phyloP scores from a whole-genome alignment of 1,140 invertebrate genomes.

The Papilio aristodemus region DNA sequence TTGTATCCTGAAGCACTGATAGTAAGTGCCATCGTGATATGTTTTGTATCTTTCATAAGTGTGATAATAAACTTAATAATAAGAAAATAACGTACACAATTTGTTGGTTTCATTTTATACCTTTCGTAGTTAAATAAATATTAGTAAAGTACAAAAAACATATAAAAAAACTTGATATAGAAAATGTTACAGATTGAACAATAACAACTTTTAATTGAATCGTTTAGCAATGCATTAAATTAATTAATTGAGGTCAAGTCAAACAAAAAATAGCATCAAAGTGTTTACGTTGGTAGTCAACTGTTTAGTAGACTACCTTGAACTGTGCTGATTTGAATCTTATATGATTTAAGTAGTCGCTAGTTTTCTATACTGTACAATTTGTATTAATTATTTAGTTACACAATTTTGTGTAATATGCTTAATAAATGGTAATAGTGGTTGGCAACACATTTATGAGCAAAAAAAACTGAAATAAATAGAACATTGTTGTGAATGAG shows the following conservation, averaged over 20 bases:
- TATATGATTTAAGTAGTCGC: neutral
- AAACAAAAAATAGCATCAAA: neutral
- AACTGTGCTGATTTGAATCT: conserved; percentile 1
- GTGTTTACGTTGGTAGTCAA: no score
- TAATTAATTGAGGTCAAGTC: conserved; percentile 19
- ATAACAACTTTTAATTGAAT: conserved; percentile 3
- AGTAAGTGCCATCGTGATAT: conserved; percentile 79
- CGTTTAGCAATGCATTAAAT: neutral
- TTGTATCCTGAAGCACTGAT: conserved; percentile 73
- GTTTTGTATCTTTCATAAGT: conserved; percentile 78
- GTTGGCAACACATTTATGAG: no score
- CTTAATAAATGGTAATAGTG: no score
- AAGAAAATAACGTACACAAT: conserved; percentile 56
- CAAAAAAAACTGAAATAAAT: no score
- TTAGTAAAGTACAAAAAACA: no score
- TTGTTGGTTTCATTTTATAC: conserved; percentile 49
- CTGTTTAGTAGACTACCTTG: conserved; percentile 13
- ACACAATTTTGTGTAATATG: no score
- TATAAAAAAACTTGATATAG: no score
- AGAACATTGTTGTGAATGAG: neutral
- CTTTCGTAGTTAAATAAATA: conserved; percentile 9
- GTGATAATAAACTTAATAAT: conserved; percentile 77
- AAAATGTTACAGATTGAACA: neutral
- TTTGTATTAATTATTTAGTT: no score
- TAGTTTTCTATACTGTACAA: no score